Conservation (phyloP, 2,888 invertebrate genomes). For the Sarcophaga subvicina region DNA sequence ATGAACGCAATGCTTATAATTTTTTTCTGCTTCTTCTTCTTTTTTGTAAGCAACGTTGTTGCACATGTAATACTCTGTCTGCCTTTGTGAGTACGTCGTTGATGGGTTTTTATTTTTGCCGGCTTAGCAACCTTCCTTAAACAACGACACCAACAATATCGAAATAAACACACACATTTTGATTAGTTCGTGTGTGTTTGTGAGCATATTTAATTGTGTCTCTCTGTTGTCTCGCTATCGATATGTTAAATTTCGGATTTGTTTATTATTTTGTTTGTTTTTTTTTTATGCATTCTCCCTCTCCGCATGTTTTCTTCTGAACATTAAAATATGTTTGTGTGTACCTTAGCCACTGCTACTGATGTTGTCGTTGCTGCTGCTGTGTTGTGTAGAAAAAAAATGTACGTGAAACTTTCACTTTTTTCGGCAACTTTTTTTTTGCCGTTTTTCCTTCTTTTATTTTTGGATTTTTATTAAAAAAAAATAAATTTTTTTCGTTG, state of each 20-base stretch:
- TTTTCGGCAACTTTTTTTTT: constrained; percentile 77
- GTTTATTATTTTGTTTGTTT: constrained; percentile 23
- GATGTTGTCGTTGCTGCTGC: background rate
- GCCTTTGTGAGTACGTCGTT: constrained; percentile 3
- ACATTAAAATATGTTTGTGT: background rate
- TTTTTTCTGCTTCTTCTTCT: background rate
- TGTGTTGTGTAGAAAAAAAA: constrained; percentile 47
- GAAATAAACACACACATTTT: background rate
- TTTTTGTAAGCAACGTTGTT: constrained; percentile 9
- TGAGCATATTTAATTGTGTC: background rate
- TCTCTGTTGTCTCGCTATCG: background rate
- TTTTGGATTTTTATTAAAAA: background rate
- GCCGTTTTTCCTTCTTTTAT: background rate
- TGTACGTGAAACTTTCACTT: constrained; percentile 80
- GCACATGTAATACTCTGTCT: background rate
- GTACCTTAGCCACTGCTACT: background rate
- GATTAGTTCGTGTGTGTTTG: background rate
- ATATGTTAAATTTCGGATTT: constrained; percentile 14
- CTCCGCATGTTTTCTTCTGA: background rate
- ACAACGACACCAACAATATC: background rate
- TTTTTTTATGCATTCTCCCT: constrained; percentile 4
- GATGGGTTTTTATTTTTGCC: constrained; percentile 18
- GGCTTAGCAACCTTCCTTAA: constrained; percentile 34
- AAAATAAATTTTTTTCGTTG: background rate
- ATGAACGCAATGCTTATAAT: constrained; percentile 27